Base-by-base conservation (phyloP, 2,113 vertebrate genomes). In the Actinemys pallida region DNA sequence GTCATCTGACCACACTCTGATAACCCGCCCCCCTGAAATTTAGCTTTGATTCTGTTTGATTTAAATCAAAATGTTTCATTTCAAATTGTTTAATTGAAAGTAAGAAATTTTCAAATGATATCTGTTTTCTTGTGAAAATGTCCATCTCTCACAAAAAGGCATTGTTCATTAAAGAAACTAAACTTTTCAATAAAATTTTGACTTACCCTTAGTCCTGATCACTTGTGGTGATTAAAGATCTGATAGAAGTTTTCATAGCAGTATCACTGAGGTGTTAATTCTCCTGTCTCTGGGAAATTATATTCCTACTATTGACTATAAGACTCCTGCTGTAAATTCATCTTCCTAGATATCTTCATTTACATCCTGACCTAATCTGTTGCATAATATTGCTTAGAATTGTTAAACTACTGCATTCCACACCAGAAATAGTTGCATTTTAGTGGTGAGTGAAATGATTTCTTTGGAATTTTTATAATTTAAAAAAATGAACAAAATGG, bases 91-190 rank as follows among this genome's bases (percentile, higher is more conserved):
- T 75, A 75, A 75, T 24, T 39, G 39, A 75, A 75, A 22, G 42
- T 75, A 20, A 24, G n/a, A 42, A 42, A 42, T 75, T 10, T 10
- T 35, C 5, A 39, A 75, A 20, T 24, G 20, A 24, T 22, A 2
- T 0, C 8, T 0, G 53, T 52, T 83, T 87, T 81, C 0, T 0
- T 12, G 25, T 13, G 1, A 86, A 53, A 50, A 24, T 35, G 78
- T 90, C 83, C 14, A 52, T 11, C 1, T 11, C 1, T 84, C 1
- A 39, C 90, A n/a, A 93, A 88, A 62, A 62, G 59, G 59, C 11
- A 62, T 62, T 31, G 27, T 6, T 62, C 29, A 62, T 62, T 62
- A 62, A 62, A 62, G 59, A 35, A 85, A 2, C 1, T 94, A 35
- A 85, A 2, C 1, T 94, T 91, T 82, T 2, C 25, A 85, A 88